These are phyloP conservation scores for Podarcis muralis DNA, from an alignment of 2,113 vertebrate genomes.

Conservation along the genomic window DNA sequence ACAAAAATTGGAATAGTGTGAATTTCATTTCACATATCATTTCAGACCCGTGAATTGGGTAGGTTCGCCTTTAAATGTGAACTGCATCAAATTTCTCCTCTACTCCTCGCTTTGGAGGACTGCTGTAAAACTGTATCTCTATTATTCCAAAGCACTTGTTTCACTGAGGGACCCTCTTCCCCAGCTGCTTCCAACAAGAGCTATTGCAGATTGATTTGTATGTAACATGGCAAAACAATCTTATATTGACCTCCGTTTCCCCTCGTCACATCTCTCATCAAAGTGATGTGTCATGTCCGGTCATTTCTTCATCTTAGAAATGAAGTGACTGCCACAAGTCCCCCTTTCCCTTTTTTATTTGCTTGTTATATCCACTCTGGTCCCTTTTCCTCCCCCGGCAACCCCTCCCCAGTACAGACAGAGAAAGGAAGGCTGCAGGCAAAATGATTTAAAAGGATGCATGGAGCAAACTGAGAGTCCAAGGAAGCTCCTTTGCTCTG, in stretches of 20 bases:
- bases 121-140: neutral
- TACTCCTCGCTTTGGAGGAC: too few species aligned
- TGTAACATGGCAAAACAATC: neutral
- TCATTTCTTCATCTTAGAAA: neutral
- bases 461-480: neutral
- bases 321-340: neutral
- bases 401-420: too few species aligned
- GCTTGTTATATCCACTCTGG: neutral
- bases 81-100: too few species aligned
- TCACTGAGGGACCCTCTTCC: neutral
- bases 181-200: neutral
- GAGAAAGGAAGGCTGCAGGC: neutral
- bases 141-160: neutral
- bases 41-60: too few species aligned
- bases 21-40: too few species aligned
- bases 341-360: too few species aligned
- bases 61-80: too few species aligned
- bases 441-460: neutral
- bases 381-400: too few species aligned
- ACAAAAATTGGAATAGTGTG: too few species aligned
- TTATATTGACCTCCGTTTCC: neutral
- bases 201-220: neutral
- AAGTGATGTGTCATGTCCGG: neutral
- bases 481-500: neutral
- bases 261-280: neutral